A percentile compares a stretch with the other conserved stretches of the same genome.
Conservation (phyloP, 2,113 vertebrate genomes). For the Onychostoma macrolepis region DNA sequence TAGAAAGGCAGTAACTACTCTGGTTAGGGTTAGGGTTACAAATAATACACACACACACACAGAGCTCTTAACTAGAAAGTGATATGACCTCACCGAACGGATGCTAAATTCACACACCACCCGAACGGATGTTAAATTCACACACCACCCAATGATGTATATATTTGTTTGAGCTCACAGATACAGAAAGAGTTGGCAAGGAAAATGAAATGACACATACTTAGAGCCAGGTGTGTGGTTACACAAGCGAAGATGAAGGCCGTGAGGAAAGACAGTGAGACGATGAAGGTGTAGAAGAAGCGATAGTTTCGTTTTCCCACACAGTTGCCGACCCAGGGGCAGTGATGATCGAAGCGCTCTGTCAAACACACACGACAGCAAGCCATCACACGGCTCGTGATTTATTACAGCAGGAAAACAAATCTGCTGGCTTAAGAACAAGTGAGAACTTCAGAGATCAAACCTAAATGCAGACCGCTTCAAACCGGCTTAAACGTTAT, state of each 20-base stretch:
- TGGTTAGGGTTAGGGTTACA: no score
- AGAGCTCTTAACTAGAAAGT: background rate
- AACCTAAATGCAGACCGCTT: background rate
- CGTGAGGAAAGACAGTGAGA: slow-evolving; percentile 93
- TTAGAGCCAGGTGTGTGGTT: slow-evolving; percentile 90
- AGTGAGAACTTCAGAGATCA: background rate
- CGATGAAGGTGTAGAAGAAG: slow-evolving; percentile 95
- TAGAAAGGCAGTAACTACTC: background rate
- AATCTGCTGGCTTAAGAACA: background rate
- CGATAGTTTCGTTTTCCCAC: slow-evolving; percentile 95
- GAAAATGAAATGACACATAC: slow-evolving; percentile 71
- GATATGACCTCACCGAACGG: background rate
- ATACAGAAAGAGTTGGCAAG: background rate
- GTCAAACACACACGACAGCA: slow-evolving; percentile 33
- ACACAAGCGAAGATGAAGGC: slow-evolving; percentile 95
- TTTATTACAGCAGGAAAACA: slow-evolving; percentile 1
- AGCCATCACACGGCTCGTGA: background rate
- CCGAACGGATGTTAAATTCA: background rate
- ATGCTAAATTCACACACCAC: background rate
- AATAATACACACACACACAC: no score
- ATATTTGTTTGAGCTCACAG: background rate
- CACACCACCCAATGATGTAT: background rate
- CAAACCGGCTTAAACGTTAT: background rate
- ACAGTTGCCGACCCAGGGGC: slow-evolving; percentile 97
- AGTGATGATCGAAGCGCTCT: slow-evolving; percentile 97